These are phyloP conservation scores for Lucinisca nassula DNA, from an alignment of 2,888 invertebrate genomes.

Conservation along the genomic window DNA sequence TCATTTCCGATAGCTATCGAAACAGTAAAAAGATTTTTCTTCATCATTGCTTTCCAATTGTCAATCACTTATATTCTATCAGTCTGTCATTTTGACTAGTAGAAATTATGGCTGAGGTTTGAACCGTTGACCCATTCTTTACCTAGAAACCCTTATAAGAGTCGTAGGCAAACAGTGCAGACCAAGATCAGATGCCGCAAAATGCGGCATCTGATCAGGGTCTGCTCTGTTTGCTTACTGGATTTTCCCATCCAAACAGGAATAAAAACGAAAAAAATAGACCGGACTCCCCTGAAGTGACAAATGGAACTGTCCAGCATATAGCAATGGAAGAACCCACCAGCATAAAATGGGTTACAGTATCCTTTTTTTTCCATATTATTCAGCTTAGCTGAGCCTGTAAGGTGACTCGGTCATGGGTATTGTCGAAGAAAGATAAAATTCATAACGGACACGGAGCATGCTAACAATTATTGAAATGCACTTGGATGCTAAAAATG, in stretches of 20 bases:
- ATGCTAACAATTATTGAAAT: conserved; percentile 51
- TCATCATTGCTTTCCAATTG: neutral
- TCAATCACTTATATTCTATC: neutral
- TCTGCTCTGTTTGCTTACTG: too few relatives aligned
- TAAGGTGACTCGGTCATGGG: neutral
- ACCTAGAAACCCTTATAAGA: neutral
- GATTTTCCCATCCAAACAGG: too few relatives aligned
- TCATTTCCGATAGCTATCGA: neutral
- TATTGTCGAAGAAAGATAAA: conserved; percentile 18
- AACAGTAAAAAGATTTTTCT: neutral
- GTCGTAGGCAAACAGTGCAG: neutral
- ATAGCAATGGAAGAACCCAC: too few relatives aligned
- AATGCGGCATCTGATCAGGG: too few relatives aligned
- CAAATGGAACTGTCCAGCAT: too few relatives aligned
- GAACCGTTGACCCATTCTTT: neutral
- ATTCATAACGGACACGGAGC: conserved; percentile 28
- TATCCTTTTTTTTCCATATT: neutral
- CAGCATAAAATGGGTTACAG: neutral
- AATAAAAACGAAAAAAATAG: too few relatives aligned
- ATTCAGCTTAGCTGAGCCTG: conserved; percentile 35
- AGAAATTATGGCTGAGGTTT: too few relatives aligned
- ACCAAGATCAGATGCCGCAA: too few relatives aligned
- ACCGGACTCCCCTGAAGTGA: too few relatives aligned
- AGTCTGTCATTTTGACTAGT: neutral
- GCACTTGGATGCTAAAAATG: conserved; percentile 45